Conservation (phyloP, 2,888 invertebrate genomes). For the Choristoneura rosaceana region DNA sequence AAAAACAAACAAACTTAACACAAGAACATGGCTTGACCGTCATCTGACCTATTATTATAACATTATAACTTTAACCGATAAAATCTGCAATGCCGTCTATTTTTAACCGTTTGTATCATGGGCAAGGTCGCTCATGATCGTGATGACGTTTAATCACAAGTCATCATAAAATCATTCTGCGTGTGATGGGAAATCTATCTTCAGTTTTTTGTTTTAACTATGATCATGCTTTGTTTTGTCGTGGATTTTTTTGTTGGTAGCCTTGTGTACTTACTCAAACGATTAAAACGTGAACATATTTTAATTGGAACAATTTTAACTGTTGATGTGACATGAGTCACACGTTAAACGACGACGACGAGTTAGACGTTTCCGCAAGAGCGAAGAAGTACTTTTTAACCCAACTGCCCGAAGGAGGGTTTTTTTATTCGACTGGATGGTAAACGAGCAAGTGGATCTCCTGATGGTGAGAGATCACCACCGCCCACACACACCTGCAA, state of each 20-base stretch:
- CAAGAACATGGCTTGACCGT: conserved; percentile 30
- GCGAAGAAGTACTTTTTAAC: too few species aligned
- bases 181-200: neutral
- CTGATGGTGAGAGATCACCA: too few species aligned
- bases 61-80: conserved; percentile 17
- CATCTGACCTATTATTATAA: neutral
- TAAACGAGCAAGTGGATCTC: too few species aligned
- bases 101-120: conserved; percentile 18
- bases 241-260: neutral
- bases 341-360: too few species aligned
- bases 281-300: neutral
- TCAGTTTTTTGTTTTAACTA: conserved; percentile 2
- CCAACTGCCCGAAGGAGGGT: too few species aligned
- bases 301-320: neutral
- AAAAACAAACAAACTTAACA: too few species aligned
- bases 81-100: conserved; percentile 40
- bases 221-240: conserved; percentile 3
- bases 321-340: neutral
- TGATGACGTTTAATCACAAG: conserved; percentile 12
- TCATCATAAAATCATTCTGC: neutral
- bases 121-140: conserved; percentile 18
- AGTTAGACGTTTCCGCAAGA: too few species aligned
- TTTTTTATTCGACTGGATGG: too few species aligned
- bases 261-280: neutral
- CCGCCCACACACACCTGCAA: too few species aligned